A percentile compares a stretch with the other conserved stretches of the same genome.
phyloP scores from a whole-genome alignment of 1,140 invertebrate species.

The Ceratina japonica region DNA sequence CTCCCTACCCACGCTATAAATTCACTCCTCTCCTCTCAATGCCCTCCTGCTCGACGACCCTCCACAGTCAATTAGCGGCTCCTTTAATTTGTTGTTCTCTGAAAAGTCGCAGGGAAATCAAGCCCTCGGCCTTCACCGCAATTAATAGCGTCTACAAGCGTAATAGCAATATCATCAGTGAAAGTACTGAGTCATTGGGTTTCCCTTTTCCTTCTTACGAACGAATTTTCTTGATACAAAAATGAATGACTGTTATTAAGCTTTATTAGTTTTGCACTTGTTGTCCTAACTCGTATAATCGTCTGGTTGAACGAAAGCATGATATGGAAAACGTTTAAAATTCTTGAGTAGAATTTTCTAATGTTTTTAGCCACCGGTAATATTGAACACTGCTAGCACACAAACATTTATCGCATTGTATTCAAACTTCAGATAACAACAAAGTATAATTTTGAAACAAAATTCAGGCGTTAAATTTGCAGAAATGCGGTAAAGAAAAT shows the following conservation, averaged over 20 bases:
- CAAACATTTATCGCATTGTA: neutral
- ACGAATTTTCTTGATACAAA: neutral
- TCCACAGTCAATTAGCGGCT: conserved; percentile 41
- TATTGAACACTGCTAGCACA: neutral
- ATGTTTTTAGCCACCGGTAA: neutral
- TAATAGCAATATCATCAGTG: conserved; percentile 7
- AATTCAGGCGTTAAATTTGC: conserved; percentile 5
- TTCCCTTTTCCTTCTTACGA: neutral
- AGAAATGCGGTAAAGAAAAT: neutral
- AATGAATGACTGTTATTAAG: too few species aligned
- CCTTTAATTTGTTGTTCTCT: conserved; percentile 45
- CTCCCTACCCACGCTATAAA: conserved; percentile 28
- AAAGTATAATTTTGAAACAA: neutral
- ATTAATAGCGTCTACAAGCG: neutral
- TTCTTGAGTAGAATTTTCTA: neutral
- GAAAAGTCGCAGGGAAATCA: conserved; percentile 15
- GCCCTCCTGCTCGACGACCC: conserved; percentile 11
- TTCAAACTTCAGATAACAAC: neutral
- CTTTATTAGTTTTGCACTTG: too few species aligned
- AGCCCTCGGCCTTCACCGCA: neutral
- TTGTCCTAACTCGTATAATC: too few species aligned
- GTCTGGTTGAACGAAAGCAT: neutral
- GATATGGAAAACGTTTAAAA: neutral
- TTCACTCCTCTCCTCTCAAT: conserved; percentile 26
- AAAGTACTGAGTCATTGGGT: neutral